phyloP scores from a whole-genome alignment of 2,888 invertebrate genomes.

The Exocentrus adspersus region DNA sequence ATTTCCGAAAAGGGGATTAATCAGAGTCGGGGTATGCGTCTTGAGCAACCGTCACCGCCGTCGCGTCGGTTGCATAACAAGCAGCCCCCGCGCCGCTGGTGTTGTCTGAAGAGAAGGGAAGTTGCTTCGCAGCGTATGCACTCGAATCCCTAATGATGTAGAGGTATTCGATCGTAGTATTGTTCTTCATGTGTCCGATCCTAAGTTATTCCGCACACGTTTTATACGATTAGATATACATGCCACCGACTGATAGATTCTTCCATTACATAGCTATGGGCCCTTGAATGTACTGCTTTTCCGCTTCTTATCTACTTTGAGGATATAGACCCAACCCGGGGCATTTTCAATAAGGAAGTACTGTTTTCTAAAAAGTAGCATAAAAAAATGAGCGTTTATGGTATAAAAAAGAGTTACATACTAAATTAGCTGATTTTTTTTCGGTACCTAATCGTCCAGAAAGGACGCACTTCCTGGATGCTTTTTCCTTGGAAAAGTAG shows the following conservation, averaged over 20 bases:
- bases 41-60: conserved; percentile 15
- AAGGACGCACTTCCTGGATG: too few species aligned
- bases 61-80: conserved; percentile 37
- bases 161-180: conserved; percentile 59
- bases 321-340: conserved; percentile 8
- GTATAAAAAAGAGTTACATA: too few species aligned
- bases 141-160: conserved; percentile 58
- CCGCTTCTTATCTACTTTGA: conserved; percentile 27
- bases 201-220: conserved; percentile 59
- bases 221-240: too few species aligned
- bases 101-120: conserved; percentile 43
- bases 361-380: too few species aligned
- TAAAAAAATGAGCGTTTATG: too few species aligned
- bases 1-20: too few species aligned
- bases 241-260: conserved; percentile 50
- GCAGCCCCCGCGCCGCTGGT: conserved; percentile 38
- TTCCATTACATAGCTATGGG: too few species aligned
- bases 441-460: too few species aligned
- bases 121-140: conserved; percentile 43
- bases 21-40: conserved; percentile 23
- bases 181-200: conserved; percentile 59
- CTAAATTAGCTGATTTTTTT: too few species aligned
- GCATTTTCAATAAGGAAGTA: too few species aligned
- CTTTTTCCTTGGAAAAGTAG: too few species aligned
- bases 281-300: conserved; percentile 39